Evolutionary conservation across 2,888 invertebrate species (phyloP).

Genomic region (Eupithecia inturbata): DNA sequence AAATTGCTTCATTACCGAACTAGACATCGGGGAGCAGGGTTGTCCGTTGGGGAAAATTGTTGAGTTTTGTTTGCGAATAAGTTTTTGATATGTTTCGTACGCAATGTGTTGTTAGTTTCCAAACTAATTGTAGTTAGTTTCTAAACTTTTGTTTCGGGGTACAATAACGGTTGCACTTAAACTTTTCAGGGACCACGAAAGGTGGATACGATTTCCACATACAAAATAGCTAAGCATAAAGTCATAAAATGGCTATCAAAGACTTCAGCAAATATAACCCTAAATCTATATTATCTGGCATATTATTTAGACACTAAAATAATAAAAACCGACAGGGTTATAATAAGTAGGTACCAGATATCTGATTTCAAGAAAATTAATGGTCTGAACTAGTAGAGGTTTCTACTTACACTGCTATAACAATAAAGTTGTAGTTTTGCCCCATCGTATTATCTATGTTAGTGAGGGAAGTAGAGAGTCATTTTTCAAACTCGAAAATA

Average conservation of each 20-base stretch:
- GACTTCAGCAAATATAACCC: background rate
- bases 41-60: slow-evolving; percentile 69
- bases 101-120: slow-evolving; percentile 48
- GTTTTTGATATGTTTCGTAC: slow-evolving; percentile 44
- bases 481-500: too few relatives aligned
- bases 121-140: slow-evolving; percentile 38
- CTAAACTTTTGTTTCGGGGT: slow-evolving; percentile 25
- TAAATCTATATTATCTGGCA: background rate
- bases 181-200: slow-evolving; percentile 4
- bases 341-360: background rate
- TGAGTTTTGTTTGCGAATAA: slow-evolving; percentile 47
- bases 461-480: background rate
- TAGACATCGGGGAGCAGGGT: slow-evolving; percentile 79
- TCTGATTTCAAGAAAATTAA: background rate
- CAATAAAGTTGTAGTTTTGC: background rate
- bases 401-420: background rate
- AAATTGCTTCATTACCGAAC: slow-evolving; percentile 85
- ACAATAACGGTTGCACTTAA: slow-evolving; percentile 18
- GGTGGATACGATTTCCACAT: background rate
- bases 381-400: too few relatives aligned
- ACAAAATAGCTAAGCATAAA: background rate
- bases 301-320: background rate
- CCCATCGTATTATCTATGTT: background rate
- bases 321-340: background rate
- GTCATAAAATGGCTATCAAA: background rate